Conservation (phyloP, 2,113 vertebrate genomes). For the Illadopsis cleaveri region DNA sequence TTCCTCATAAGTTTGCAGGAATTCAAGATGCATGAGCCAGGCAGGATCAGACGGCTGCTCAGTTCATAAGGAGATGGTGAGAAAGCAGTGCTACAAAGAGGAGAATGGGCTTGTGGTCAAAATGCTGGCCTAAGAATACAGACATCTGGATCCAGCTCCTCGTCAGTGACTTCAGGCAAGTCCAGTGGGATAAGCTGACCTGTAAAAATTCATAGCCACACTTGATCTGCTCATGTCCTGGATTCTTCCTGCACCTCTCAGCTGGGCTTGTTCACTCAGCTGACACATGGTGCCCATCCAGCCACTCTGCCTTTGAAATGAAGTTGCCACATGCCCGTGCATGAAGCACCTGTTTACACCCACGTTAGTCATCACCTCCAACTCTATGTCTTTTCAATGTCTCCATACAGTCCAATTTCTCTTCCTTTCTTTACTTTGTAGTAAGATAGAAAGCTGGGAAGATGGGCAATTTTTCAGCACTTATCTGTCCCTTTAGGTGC, state of each 20-base stretch:
- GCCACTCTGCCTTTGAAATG: neutral
- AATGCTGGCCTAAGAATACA: neutral
- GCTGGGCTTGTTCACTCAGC: neutral
- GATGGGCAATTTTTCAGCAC: neutral
- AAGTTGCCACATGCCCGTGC: neutral
- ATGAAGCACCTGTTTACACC: neutral
- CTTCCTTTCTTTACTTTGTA: neutral
- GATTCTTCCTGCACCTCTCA: neutral
- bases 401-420: neutral
- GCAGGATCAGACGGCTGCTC: neutral
- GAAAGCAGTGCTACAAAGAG: neutral
- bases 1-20: neutral
- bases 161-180: neutral
- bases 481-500: neutral
- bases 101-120: neutral
- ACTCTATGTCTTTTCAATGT: neutral
- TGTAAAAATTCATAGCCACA: neutral
- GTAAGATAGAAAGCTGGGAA: neutral
- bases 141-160: neutral
- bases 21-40: neutral
- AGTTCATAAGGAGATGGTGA: neutral
- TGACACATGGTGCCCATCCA: neutral
- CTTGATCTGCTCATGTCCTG: neutral
- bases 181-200: neutral
- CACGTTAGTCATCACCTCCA: neutral